phyloP scores from a whole-genome alignment of 2,113 vertebrate species.

The Formicarius rufipectus region DNA sequence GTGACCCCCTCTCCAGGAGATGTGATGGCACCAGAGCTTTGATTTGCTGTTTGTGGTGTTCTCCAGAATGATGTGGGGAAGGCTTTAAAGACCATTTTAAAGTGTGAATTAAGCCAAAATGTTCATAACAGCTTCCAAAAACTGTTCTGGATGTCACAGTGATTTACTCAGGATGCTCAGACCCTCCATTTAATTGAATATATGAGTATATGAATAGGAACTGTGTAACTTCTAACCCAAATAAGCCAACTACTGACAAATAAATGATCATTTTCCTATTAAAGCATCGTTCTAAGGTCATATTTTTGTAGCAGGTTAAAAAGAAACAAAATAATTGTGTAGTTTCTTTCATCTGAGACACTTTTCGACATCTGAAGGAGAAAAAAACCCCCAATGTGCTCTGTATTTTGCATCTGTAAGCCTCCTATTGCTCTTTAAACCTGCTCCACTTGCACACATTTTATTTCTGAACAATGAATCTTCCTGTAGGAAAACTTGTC shows the following conservation, averaged over 20 bases:
- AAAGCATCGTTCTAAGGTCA: neutral
- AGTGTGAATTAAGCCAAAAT: neutral
- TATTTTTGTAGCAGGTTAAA: neutral
- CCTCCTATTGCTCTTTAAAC: neutral
- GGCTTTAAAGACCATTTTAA: neutral
- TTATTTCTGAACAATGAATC: neutral
- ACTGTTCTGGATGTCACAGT: neutral
- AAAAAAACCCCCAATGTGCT: neutral
- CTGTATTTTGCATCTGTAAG: neutral
- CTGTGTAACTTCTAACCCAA: neutral
- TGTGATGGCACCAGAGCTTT: neutral
- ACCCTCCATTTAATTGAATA: neutral
- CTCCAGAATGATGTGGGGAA: neutral
- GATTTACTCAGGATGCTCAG: neutral
- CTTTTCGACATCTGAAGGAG: neutral
- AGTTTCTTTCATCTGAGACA: neutral
- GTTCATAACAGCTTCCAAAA: neutral
- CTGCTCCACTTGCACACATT: neutral
- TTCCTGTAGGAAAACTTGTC: neutral
- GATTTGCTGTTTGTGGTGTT: neutral
- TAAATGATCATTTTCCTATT: neutral
- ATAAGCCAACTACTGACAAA: neutral
- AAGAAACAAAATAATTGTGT: neutral
- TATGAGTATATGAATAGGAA: neutral
- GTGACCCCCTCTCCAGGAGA: neutral